Conservation (phyloP, 2,113 vertebrate genomes). For the Cyprinodon brontotheroides region DNA sequence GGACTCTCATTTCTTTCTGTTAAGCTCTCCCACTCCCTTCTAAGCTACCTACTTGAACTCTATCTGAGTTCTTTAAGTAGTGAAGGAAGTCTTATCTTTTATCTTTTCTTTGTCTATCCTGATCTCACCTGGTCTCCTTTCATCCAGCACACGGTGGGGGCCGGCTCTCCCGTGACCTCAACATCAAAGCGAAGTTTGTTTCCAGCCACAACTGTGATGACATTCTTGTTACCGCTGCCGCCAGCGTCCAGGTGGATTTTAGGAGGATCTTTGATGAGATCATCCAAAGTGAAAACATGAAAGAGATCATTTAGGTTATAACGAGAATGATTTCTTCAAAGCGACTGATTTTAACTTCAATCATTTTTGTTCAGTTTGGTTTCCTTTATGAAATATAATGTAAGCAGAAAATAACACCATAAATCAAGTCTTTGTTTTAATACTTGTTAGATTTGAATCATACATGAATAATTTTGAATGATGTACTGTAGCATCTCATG, state of each 20-base stretch:
- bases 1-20: background rate
- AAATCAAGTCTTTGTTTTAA: too few relatives aligned
- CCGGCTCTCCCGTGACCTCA: constrained; percentile 86
- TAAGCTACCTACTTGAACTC: background rate
- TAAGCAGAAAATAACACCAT: too few relatives aligned
- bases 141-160: constrained; percentile 84
- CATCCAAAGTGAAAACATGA: background rate
- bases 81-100: too few relatives aligned
- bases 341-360: background rate
- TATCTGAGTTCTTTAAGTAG: background rate
- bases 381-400: too few relatives aligned
- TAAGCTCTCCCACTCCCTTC: constrained; percentile 30
- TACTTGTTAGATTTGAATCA: too few relatives aligned
- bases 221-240: constrained; percentile 76
- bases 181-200: constrained; percentile 90
- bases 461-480: too few relatives aligned
- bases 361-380: background rate
- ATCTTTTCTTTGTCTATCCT: too few relatives aligned
- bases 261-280: constrained; percentile 84
- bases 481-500: too few relatives aligned
- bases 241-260: constrained; percentile 90
- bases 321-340: background rate
- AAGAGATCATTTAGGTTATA: background rate
- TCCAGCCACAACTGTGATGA: constrained; percentile 86
- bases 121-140: constrained; percentile 79